Conservation (phyloP, 37 sponge, comb jelly and placozoan genomes). For the Beroe forskalii region DNA sequence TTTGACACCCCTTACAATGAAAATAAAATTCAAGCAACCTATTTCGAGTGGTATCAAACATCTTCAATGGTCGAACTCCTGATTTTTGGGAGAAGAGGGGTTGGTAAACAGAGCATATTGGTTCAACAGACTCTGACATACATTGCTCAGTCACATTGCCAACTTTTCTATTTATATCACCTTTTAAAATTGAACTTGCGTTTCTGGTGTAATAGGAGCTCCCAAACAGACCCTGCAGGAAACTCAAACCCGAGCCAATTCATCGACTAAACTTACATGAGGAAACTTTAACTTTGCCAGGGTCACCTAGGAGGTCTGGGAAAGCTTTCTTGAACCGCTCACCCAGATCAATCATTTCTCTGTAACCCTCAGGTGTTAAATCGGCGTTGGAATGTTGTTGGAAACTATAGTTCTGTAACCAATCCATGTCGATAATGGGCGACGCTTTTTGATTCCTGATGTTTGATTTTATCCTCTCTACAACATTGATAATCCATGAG, state of each 20-base stretch:
- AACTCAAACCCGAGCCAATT: background rate
- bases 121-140: background rate
- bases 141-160: background rate
- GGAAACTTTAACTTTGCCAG: background rate
- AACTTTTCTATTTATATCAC: background rate
- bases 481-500: background rate
- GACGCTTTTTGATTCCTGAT: no score
- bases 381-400: background rate
- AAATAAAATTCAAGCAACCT: background rate
- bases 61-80: background rate
- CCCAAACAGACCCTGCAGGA: background rate
- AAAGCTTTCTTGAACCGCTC: background rate
- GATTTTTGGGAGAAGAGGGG: background rate
- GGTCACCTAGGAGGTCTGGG: background rate
- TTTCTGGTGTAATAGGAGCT: background rate
- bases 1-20: background rate
- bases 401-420: background rate
- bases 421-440: background rate
- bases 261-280: background rate
- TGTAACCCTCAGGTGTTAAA: background rate
- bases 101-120: background rate
- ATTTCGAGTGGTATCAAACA: background rate
- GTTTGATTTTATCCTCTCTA: background rate
- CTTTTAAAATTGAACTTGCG: background rate
- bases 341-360: background rate